Percentiles rank a stretch among this genome's conserved stretches.
phyloP scores from a whole-genome alignment of 2,888 invertebrate species.

The Eremobia ochroleuca region DNA sequence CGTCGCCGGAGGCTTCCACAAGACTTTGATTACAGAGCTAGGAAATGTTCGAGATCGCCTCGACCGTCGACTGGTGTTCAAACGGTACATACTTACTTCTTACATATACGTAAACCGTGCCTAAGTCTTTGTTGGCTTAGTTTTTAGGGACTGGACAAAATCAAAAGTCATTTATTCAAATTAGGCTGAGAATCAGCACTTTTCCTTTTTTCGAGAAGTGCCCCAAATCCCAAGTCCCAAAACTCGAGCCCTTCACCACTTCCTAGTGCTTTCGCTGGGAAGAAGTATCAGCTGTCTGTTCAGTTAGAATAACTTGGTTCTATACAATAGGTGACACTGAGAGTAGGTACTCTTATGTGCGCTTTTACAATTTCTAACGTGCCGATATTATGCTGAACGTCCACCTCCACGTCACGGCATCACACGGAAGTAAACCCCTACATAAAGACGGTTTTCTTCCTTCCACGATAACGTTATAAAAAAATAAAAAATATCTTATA shows the following conservation, averaged over 20 bases:
- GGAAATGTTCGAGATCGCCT: conserved; percentile 18
- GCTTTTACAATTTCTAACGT: not conserved
- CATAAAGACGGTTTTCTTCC: not conserved
- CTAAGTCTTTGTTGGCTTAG: not conserved
- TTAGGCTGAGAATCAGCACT: no score
- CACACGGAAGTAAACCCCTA: not conserved
- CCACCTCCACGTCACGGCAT: not conserved
- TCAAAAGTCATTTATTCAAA: no score
- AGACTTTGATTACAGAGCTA: conserved; percentile 59
- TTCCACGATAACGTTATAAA: not conserved
- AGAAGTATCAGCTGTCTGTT: not conserved
- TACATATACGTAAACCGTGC: not conserved
- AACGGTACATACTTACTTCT: not conserved
- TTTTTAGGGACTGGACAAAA: not conserved
- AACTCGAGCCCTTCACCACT: not conserved
- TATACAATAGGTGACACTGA: not conserved
- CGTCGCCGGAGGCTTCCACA: conserved; percentile 36
- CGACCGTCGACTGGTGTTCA: not conserved
- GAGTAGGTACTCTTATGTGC: no score
- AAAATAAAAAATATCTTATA: no score
- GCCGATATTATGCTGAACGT: not conserved
- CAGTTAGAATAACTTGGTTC: not conserved
- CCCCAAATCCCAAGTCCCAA: no score
- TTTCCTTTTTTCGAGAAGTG: no score
- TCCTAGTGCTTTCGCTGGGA: not conserved